Conservation (phyloP, 2,888 invertebrate genomes). For the Lochmaea capreae region DNA sequence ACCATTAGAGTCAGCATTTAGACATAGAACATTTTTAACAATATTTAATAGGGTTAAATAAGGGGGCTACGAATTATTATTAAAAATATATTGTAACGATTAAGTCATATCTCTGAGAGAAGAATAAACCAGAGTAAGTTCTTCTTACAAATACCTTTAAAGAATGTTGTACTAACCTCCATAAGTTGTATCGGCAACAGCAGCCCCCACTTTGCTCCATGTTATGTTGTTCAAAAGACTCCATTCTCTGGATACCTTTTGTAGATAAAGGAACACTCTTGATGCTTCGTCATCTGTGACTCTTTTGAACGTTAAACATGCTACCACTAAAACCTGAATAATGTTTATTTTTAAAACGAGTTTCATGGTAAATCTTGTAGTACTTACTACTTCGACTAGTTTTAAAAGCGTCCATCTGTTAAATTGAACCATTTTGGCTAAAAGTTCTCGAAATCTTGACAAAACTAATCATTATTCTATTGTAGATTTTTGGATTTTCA, state of each 20-base stretch:
- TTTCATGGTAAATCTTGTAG: background rate
- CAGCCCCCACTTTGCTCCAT: constrained; percentile 77
- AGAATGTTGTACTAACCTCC: constrained; percentile 66
- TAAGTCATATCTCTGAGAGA: no score
- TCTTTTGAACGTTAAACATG: constrained; percentile 76
- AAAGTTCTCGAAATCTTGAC: background rate
- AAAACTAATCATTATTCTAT: background rate
- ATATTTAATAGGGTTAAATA: no score
- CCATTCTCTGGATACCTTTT: constrained; percentile 81
- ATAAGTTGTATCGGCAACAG: constrained; percentile 75
- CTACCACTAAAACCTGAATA: constrained; percentile 73
- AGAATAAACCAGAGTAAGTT: no score
- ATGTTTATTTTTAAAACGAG: no score
- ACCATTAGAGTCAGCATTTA: no score
- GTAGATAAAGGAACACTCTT: constrained; percentile 74
- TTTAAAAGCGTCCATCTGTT: constrained; percentile 64
- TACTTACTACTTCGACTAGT: constrained; percentile 63
- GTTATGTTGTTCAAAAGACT: constrained; percentile 79
- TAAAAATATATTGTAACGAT: no score
- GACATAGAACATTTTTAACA: no score
- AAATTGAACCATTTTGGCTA: constrained; percentile 51
- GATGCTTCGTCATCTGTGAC: constrained; percentile 80
- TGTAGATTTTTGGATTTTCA: background rate
- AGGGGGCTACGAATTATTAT: no score
- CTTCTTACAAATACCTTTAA: no score